Conservation (phyloP, 1,140 invertebrate genomes). For the Patella vulgata region DNA sequence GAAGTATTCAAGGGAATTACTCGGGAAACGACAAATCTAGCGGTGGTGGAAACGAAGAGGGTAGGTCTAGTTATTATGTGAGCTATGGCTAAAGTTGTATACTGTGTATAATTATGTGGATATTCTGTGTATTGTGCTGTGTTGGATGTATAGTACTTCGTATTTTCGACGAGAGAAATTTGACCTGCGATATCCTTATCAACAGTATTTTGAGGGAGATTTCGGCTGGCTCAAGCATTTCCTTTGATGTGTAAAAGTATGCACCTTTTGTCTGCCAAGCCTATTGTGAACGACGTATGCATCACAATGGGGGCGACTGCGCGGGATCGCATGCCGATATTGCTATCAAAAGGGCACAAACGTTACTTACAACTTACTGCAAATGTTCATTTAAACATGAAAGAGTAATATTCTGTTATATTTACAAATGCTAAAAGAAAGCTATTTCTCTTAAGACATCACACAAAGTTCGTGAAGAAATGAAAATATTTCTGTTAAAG, state of each 20-base stretch:
- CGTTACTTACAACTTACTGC: no score
- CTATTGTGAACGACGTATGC: slow-evolving; percentile 14
- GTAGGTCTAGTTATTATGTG: slow-evolving; percentile 68
- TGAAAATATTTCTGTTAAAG: no score
- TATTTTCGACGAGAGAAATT: slow-evolving; percentile 3
- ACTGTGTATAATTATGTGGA: no score
- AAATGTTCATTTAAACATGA: no score
- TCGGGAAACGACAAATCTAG: slow-evolving; percentile 72
- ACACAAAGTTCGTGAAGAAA: no score
- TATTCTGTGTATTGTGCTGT: background rate
- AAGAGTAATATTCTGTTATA: no score
- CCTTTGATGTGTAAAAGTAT: slow-evolving; percentile 25
- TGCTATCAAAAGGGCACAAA: background rate
- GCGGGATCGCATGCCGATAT: slow-evolving; percentile 11
- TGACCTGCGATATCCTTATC: no score
- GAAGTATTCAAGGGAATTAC: slow-evolving; percentile 62
- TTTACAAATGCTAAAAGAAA: no score
- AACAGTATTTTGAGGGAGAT: no score
- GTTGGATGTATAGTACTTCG: slow-evolving; percentile 2
- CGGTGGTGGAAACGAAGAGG: slow-evolving; percentile 73
- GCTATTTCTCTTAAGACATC: no score
- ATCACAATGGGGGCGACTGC: slow-evolving; percentile 12
- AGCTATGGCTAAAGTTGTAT: no score
- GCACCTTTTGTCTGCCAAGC: slow-evolving; percentile 26
- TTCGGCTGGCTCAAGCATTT: background rate